Conservation (phyloP, 2,888 invertebrate genomes). For the Candidula unifasciata region DNA sequence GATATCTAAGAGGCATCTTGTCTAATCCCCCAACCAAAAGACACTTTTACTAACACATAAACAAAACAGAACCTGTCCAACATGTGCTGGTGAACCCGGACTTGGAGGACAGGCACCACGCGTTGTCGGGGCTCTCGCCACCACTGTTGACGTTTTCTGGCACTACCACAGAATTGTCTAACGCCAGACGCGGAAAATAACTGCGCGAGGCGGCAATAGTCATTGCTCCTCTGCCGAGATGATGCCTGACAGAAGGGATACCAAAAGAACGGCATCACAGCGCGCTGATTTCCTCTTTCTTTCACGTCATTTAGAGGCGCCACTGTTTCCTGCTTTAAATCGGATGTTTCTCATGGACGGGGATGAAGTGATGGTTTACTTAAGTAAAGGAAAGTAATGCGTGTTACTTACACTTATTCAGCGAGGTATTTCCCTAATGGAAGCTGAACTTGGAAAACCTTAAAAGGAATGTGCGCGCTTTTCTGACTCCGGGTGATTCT, state of each 20-base stretch:
- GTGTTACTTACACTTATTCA: slow-evolving; percentile 16
- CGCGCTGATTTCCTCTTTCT: not conserved
- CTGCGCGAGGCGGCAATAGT: slow-evolving; percentile 9
- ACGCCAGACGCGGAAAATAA: not conserved
- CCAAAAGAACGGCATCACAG: slow-evolving; percentile 3
- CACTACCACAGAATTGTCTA: not conserved
- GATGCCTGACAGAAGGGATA: slow-evolving; percentile 13
- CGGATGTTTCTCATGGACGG: slow-evolving; percentile 1
- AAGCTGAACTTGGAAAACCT: not conserved
- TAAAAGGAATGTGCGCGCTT: too few relatives aligned
- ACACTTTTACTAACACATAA: not conserved
- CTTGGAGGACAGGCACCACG: not conserved
- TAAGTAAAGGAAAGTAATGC: not conserved
- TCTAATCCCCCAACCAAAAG: too few relatives aligned
- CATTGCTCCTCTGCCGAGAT: slow-evolving; percentile 9
- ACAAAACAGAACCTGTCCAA: too few relatives aligned
- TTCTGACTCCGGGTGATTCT: too few relatives aligned
- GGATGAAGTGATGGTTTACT: slow-evolving; percentile 16
- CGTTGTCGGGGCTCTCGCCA: not conserved
- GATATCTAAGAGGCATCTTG: too few relatives aligned
- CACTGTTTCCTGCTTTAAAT: not conserved
- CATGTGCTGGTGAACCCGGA: not conserved
- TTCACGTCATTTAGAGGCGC: slow-evolving; percentile 14
- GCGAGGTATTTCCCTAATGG: not conserved
- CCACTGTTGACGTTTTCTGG: slow-evolving; percentile 7